Conservation (phyloP, 2,797 vertebrate genomes). For the Malacoraja senta region DNA sequence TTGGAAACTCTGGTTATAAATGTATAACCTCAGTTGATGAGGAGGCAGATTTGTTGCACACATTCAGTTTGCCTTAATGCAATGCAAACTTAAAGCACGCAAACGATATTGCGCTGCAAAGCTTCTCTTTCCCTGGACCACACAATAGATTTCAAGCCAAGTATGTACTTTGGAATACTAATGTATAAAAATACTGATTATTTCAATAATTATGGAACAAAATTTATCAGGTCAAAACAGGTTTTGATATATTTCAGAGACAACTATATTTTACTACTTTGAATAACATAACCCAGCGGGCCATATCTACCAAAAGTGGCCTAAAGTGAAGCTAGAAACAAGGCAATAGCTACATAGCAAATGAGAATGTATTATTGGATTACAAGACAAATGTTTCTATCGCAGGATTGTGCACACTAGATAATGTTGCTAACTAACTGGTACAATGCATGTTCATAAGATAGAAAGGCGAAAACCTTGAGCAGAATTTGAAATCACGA, state of each 20-base stretch:
- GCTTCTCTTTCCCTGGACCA: background rate
- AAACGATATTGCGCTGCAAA: too few species aligned
- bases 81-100: background rate
- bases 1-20: background rate
- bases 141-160: background rate
- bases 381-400: background rate
- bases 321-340: background rate
- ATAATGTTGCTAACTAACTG: background rate
- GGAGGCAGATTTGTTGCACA: background rate
- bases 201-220: background rate
- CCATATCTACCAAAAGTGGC: background rate
- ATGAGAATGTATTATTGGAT: background rate
- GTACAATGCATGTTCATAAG: background rate
- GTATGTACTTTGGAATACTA: background rate
- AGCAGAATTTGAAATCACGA: background rate
- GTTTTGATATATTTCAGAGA: background rate
- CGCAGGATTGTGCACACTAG: background rate
- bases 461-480: background rate
- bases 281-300: background rate
- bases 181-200: background rate
- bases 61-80: background rate
- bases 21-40: background rate
- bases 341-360: background rate
- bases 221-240: background rate
- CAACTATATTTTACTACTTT: background rate